Evolutionary conservation across 2,113 vertebrate genomes (phyloP).

Genomic region (Leucopsar rothschildi): DNA sequence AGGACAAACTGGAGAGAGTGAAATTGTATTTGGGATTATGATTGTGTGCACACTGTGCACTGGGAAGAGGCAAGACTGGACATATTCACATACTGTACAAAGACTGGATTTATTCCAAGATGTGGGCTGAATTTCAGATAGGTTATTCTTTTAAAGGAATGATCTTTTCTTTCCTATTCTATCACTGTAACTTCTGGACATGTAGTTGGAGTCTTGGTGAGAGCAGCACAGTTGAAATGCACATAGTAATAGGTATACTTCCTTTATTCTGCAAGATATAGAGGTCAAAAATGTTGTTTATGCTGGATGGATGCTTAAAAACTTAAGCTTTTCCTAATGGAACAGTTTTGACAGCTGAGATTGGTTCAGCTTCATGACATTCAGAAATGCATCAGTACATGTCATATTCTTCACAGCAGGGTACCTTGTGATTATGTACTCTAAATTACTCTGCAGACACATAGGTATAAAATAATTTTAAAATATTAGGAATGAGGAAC

Average conservation of each 20-base stretch:
- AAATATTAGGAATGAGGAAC: neutral
- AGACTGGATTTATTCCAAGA: neutral
- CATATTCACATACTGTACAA: neutral
- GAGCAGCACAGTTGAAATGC: neutral
- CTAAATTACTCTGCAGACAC: constrained; percentile 14
- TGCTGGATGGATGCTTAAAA: neutral
- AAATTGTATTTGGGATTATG: neutral
- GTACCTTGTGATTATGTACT: neutral
- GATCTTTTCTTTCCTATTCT: neutral
- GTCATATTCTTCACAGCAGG: neutral
- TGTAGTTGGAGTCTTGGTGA: neutral
- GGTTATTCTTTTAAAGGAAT: neutral
- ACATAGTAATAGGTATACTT: neutral
- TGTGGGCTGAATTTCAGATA: neutral
- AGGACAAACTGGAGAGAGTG: neutral
- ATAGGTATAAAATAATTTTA: neutral
- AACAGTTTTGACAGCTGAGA: neutral
- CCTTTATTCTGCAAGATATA: neutral
- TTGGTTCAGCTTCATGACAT: constrained; percentile 13
- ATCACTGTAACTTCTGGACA: neutral
- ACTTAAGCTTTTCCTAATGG: neutral
- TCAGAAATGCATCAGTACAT: neutral
- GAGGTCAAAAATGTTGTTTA: constrained; percentile 3
- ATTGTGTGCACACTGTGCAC: neutral
- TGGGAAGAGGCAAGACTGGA: neutral